A percentile compares a stretch with the other conserved stretches of the same genome.
phyloP scores from a whole-genome alignment of 1,140 invertebrate species.

The Hylaeus anthracinus region DNA sequence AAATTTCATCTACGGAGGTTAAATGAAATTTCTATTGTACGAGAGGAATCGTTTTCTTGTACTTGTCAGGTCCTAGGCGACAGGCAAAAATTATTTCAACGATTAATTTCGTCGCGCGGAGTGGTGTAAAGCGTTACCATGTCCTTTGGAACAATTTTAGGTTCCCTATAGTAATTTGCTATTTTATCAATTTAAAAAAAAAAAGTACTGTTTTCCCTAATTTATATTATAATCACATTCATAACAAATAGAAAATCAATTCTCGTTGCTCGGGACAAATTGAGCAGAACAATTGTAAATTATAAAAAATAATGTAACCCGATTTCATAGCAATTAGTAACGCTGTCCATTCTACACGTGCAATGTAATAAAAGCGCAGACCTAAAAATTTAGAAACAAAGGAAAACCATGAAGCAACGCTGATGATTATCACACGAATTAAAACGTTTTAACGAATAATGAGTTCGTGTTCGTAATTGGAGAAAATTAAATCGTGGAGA shows the following conservation, averaged over 20 bases:
- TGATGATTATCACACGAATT: not conserved
- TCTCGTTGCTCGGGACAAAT: too few relatives aligned
- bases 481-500: not conserved
- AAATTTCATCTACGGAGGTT: conserved; percentile 18
- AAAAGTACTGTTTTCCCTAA: too few relatives aligned
- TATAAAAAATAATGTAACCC: not conserved
- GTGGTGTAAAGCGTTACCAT: not conserved
- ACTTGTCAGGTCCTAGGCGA: not conserved
- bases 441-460: conserved; percentile 1
- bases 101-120: not conserved
- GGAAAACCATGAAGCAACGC: not conserved
- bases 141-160: not conserved
- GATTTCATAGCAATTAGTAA: conserved; percentile 2
- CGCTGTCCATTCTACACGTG: too few relatives aligned
- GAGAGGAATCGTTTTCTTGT: not conserved
- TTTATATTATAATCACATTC: too few relatives aligned
- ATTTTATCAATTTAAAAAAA: too few relatives aligned
- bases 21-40: conserved; percentile 13
- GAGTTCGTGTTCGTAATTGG: not conserved
- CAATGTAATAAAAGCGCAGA: not conserved
- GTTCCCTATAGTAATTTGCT: too few relatives aligned
- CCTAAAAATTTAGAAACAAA: not conserved
- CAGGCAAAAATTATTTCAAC: not conserved
- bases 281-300: too few relatives aligned
- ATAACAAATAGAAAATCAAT: too few relatives aligned